phyloP scores from a whole-genome alignment of 2,888 invertebrate species.

The Malachius bipustulatus region DNA sequence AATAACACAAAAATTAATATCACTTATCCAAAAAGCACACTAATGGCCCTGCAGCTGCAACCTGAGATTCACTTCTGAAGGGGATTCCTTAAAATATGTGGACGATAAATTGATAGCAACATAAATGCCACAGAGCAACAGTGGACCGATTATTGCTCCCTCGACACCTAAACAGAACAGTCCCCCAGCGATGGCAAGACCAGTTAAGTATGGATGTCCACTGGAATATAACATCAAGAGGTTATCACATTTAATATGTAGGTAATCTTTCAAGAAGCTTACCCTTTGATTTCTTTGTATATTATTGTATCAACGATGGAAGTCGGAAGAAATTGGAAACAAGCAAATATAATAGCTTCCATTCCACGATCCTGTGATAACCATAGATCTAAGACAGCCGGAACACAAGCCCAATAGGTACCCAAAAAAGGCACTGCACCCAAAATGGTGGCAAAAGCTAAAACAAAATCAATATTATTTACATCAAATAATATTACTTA shows the following conservation, averaged over 20 bases:
- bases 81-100: constrained; percentile 53
- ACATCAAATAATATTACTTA: constrained; percentile 3
- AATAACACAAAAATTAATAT: no score
- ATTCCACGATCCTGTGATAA: constrained; percentile 76
- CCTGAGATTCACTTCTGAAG: constrained; percentile 44
- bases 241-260: not conserved
- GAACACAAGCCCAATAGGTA: constrained; percentile 89
- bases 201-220: constrained; percentile 94
- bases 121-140: constrained; percentile 87
- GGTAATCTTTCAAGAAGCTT: constrained; percentile 26
- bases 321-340: constrained; percentile 80
- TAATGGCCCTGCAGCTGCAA: constrained; percentile 17
- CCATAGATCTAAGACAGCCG: constrained; percentile 92
- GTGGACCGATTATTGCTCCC: constrained; percentile 93
- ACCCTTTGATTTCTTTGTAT: constrained; percentile 96
- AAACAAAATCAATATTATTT: constrained; percentile 22
- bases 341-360: constrained; percentile 67
- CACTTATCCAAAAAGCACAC: not conserved
- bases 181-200: constrained; percentile 93
- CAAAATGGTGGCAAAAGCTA: constrained; percentile 80
- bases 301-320: constrained; percentile 91
- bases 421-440: constrained; percentile 95
- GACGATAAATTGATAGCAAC: constrained; percentile 80
- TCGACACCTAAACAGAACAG: constrained; percentile 95
- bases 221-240: constrained; percentile 35